These are phyloP conservation scores for Apamea crenata DNA, from an alignment of 2,888 invertebrate species.

Conservation along the genomic window DNA sequence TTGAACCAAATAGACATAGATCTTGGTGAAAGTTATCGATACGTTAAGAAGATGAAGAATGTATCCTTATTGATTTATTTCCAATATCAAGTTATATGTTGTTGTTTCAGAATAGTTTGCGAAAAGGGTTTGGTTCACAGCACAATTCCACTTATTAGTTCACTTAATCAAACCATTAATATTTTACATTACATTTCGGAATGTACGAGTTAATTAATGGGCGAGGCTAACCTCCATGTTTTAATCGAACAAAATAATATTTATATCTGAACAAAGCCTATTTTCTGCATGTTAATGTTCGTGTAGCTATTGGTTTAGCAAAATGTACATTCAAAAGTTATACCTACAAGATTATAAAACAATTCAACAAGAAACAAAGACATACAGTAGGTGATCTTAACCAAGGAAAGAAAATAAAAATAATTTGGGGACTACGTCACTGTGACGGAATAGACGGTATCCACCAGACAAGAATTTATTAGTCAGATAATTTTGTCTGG, in stretches of 20 bases:
- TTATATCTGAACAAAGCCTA: slow-evolving; percentile 36
- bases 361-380: background rate
- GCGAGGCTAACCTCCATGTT: slow-evolving; percentile 50
- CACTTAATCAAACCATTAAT: slow-evolving; percentile 56
- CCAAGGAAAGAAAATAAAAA: background rate
- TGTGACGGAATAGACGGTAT: background rate
- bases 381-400: background rate
- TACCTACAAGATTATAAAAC: background rate
- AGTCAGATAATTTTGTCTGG: background rate
- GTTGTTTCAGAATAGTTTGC: slow-evolving; percentile 15
- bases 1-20: too few species aligned
- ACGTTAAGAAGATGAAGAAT: too few species aligned
- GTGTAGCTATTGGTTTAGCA: background rate
- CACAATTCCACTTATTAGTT: slow-evolving; percentile 40
- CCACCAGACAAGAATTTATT: background rate
- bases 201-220: slow-evolving; percentile 57
- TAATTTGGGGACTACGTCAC: too few species aligned
- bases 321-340: background rate
- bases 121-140: slow-evolving; percentile 16
- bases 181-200: slow-evolving; percentile 50
- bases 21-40: too few species aligned
- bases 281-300: slow-evolving; percentile 23
- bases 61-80: too few species aligned
- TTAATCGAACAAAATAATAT: slow-evolving; percentile 54
- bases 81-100: background rate